A percentile compares a stretch with the other conserved stretches of the same genome.
Evolutionary conservation across 2,797 vertebrate genomes (phyloP).

Genomic region (Cyprinodon diabolis): DNA sequence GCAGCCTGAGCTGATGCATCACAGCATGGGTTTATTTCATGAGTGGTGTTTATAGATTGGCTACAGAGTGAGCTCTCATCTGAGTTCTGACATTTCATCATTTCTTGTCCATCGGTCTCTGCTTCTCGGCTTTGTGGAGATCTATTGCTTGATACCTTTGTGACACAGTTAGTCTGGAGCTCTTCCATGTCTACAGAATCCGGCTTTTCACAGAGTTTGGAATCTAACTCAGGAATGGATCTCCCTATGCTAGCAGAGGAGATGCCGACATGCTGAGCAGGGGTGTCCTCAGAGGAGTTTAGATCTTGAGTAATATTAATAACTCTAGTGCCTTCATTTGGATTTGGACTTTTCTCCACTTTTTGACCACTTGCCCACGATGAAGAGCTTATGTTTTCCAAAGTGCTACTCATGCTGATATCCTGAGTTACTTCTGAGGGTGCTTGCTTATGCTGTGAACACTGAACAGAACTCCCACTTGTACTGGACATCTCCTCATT

Average conservation of each 20-base stretch:
- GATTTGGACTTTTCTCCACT: background rate
- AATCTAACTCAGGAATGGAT: constrained; percentile 16
- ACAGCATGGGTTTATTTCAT: constrained; percentile 32
- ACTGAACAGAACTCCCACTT: constrained; percentile 22
- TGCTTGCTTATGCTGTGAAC: constrained; percentile 13
- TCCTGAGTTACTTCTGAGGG: constrained; percentile 43
- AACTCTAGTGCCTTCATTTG: background rate
- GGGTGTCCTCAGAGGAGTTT: constrained; percentile 28
- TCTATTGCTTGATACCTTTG: background rate
- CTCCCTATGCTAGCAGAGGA: constrained; percentile 28
- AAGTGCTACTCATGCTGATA: constrained; percentile 34
- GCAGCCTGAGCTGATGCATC: constrained; percentile 26
- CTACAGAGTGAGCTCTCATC: background rate
- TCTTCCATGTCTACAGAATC: constrained; percentile 13
- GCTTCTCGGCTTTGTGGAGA: constrained; percentile 8
- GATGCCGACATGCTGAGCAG: constrained; percentile 18
- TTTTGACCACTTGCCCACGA: constrained; percentile 24
- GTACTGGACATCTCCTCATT: constrained; percentile 25
- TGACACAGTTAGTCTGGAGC: background rate
- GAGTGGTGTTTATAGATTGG: constrained; percentile 47
- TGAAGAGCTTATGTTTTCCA: constrained; percentile 27
- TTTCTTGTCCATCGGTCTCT: background rate
- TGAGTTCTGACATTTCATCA: constrained; percentile 13
- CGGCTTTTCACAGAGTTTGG: constrained; percentile 13
- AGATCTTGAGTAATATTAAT: constrained; percentile 50